phyloP scores from a whole-genome alignment of 1,140 invertebrate species.

The Pogonognathellus flavescens region DNA sequence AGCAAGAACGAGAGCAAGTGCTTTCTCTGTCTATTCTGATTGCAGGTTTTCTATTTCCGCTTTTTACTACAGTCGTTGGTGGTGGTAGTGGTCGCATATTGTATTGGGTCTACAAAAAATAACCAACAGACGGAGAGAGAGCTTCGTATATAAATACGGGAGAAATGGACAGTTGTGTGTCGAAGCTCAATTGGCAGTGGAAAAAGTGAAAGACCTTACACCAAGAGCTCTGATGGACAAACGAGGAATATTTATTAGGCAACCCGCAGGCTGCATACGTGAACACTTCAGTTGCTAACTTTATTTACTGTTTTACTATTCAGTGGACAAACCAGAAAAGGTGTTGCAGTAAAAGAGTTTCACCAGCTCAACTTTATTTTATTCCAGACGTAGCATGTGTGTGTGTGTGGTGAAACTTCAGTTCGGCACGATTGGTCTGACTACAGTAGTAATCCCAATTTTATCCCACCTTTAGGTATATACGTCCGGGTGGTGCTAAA shows the following conservation, averaged over 20 bases:
- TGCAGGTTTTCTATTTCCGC: conserved; percentile 6
- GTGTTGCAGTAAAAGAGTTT: neutral
- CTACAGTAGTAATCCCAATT: neutral
- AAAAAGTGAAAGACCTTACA: conserved; percentile 24
- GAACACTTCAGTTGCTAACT: neutral
- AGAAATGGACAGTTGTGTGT: conserved; percentile 2
- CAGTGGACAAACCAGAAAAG: neutral
- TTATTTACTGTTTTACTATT: conserved; percentile 37
- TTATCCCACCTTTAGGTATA: neutral
- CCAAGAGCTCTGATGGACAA: conserved; percentile 17
- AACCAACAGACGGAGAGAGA: neutral
- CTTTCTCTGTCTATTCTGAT: conserved; percentile 1
- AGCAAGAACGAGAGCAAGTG: neutral
- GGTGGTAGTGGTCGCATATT: too few relatives aligned
- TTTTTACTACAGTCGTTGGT: neutral
- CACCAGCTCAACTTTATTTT: neutral
- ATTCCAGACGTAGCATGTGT: too few relatives aligned
- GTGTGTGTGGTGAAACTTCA: neutral
- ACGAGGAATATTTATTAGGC: conserved; percentile 17
- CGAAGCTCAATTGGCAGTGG: conserved; percentile 18
- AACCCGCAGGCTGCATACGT: neutral
- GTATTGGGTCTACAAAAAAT: too few relatives aligned
- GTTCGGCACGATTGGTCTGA: conserved; percentile 12
- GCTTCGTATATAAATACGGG: neutral
- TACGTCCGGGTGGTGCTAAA: neutral